phyloP scores from a whole-genome alignment of 2,797 vertebrate species.

The Hippopotamyrus pictus region DNA sequence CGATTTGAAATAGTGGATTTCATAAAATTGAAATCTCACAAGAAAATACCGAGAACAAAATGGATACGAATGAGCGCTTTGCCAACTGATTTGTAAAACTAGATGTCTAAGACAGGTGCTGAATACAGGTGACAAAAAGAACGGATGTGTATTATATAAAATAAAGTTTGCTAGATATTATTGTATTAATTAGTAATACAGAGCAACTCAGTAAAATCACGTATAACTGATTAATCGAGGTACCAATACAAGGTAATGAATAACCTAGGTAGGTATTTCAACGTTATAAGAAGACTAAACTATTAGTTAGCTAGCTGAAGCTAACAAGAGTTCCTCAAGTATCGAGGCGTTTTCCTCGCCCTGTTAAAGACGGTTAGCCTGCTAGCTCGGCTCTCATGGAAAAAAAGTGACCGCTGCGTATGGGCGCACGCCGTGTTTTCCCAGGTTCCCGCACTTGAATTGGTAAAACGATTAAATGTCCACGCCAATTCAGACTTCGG shows the following conservation, averaged over 20 bases:
- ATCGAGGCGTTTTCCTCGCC: not conserved
- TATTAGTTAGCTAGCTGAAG: conserved; percentile 17
- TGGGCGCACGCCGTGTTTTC: not conserved
- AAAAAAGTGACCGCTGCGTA: not conserved
- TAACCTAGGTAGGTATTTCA: not conserved
- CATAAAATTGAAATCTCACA: not conserved
- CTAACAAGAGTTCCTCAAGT: not conserved
- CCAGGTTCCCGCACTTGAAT: not conserved
- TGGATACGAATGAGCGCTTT: not conserved
- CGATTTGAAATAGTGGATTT: not conserved
- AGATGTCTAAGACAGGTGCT: not conserved
- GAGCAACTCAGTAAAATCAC: not conserved
- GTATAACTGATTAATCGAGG: not conserved
- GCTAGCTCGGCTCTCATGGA: not conserved
- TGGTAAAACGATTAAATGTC: not conserved
- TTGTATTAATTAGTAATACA: not conserved
- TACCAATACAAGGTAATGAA: not conserved
- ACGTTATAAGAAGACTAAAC: not conserved
- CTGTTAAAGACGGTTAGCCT: not conserved
- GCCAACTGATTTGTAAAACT: not conserved
- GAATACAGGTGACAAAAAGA: not conserved
- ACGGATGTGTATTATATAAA: not conserved
- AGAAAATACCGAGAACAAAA: not conserved
- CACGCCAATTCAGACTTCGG: not conserved
- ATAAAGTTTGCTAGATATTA: not conserved